Conservation (phyloP, 2,797 vertebrate genomes). For the Urophycis tenuis region DNA sequence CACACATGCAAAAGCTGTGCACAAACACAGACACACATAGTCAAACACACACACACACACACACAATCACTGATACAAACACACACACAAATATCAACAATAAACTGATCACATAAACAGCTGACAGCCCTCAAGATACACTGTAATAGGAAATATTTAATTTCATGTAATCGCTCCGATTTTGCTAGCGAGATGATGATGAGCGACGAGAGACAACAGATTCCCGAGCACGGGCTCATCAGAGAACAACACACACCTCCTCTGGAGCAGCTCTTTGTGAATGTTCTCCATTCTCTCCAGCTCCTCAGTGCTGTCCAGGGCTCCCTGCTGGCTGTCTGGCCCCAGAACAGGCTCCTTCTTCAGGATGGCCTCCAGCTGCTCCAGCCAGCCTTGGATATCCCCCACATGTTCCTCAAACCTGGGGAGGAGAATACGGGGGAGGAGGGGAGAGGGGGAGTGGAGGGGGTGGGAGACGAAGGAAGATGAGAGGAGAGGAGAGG, state of each 20-base stretch:
- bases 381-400: conserved; percentile 78
- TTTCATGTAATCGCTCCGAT: too few species aligned
- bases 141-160: too few species aligned
- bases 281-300: conserved; percentile 84
- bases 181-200: background rate
- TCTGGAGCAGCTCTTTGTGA: conserved; percentile 78
- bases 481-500: background rate
- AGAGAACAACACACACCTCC: conserved; percentile 67
- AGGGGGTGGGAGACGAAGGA: background rate
- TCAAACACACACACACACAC: too few species aligned
- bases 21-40: too few species aligned
- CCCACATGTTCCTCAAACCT: conserved; percentile 83
- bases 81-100: too few species aligned
- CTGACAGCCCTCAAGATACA: too few species aligned
- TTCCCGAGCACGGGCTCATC: background rate
- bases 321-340: conserved; percentile 73
- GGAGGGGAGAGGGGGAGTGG: background rate
- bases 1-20: too few species aligned
- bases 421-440: background rate
- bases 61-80: too few species aligned
- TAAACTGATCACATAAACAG: too few species aligned
- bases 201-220: background rate
- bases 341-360: conserved; percentile 69
- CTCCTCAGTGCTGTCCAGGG: conserved; percentile 79
- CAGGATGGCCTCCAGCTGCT: conserved; percentile 80